phyloP scores from a whole-genome alignment of 2,113 vertebrate species.

The Carettochelys insculpta region DNA sequence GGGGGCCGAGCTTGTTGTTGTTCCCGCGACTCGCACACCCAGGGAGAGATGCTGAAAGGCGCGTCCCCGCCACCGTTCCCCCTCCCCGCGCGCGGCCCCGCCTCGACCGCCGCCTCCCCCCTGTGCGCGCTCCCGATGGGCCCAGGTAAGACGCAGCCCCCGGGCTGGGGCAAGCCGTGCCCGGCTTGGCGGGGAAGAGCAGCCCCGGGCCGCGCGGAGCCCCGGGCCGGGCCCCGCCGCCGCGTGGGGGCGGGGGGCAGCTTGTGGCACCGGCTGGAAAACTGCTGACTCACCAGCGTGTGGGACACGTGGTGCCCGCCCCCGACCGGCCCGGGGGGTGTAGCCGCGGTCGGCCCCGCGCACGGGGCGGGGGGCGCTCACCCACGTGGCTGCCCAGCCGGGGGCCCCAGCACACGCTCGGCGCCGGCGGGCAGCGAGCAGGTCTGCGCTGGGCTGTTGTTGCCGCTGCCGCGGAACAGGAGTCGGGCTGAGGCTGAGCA shows the following conservation, averaged over 20 bases:
- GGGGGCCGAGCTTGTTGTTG: slow-evolving; percentile 55
- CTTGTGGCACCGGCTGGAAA: background rate
- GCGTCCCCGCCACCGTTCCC: slow-evolving; percentile 46
- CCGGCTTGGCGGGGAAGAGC: background rate
- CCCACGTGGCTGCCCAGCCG: background rate
- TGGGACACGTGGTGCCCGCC: slow-evolving; percentile 4
- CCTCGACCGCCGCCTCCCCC: slow-evolving; percentile 28
- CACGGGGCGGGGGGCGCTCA: background rate
- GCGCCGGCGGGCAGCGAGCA: background rate
- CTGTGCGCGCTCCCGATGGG: background rate
- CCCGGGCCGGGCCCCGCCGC: background rate
- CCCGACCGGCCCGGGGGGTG: background rate
- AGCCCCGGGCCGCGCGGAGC: background rate
- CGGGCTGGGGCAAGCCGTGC: background rate
- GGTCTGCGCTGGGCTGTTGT: no score
- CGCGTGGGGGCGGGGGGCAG: background rate
- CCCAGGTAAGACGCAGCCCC: background rate
- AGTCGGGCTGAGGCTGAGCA: no score
- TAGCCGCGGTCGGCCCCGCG: background rate
- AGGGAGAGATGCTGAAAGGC: background rate
- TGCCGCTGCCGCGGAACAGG: no score
- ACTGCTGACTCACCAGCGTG: slow-evolving; percentile 17
- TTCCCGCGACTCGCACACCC: slow-evolving; percentile 41
- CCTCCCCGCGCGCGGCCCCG: background rate
- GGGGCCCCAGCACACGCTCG: background rate